Evolutionary conservation across 1,140 invertebrate genomes (phyloP).

Genomic region (Dreissena rostriformis): DNA sequence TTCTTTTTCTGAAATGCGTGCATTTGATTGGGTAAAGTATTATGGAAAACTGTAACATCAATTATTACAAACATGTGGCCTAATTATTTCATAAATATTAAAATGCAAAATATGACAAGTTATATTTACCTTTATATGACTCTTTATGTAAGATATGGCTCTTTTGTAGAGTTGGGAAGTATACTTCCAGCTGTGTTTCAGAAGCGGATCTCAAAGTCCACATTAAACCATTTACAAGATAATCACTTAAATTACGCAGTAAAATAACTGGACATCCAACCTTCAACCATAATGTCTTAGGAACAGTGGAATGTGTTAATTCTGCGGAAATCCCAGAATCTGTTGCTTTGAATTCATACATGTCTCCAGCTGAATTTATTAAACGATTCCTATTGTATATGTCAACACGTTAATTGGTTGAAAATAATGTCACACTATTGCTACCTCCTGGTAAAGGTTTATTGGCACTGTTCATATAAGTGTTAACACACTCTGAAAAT

Average conservation of each 20-base stretch:
- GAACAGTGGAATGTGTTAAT: slow-evolving; percentile 3
- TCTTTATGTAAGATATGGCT: not conserved
- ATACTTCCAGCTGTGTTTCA: not conserved
- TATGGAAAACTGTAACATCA: not conserved
- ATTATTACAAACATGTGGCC: not conserved
- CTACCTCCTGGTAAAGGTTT: not conserved
- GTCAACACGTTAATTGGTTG: slow-evolving; percentile 51
- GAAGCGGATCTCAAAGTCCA: not conserved
- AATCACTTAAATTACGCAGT: slow-evolving; percentile 17
- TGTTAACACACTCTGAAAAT: slow-evolving; percentile 16
- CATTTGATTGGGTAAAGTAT: not conserved
- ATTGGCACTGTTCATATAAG: not conserved
- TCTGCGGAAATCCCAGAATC: slow-evolving; percentile 1
- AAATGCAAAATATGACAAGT: not conserved
- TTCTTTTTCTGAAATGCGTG: not conserved
- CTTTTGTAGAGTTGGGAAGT: not conserved
- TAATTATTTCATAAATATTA: not conserved
- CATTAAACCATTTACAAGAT: slow-evolving; percentile 34
- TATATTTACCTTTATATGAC: not conserved
- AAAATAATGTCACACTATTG: slow-evolving; percentile 27
- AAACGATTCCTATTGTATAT: slow-evolving; percentile 33
- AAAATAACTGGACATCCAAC: slow-evolving; percentile 9
- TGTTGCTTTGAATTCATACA: not conserved
- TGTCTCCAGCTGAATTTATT: slow-evolving; percentile 2
- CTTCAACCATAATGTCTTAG: slow-evolving; percentile 29